phyloP scores from a whole-genome alignment of 92 coral and sea anemone species.

The Phenganax subtilis region DNA sequence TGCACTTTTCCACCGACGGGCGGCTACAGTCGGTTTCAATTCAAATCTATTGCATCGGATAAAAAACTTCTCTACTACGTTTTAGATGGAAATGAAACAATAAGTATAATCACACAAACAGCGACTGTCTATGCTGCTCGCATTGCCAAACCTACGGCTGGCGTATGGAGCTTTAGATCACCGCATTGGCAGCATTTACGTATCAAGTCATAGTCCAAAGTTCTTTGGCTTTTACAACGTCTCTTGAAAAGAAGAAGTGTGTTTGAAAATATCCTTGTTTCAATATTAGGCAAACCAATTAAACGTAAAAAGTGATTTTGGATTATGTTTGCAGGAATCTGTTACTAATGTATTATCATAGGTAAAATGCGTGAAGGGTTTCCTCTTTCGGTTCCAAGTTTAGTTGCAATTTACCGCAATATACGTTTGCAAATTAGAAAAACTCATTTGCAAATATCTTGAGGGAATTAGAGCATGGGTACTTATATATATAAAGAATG shows the following conservation, averaged over 20 bases:
- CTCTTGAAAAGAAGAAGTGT: slow-evolving; percentile 3
- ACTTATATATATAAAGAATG: too few relatives aligned
- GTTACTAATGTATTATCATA: too few relatives aligned
- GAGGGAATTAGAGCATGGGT: too few relatives aligned
- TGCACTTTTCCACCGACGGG: too few relatives aligned
- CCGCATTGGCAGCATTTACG: slow-evolving; percentile 7
- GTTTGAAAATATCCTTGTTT: slow-evolving; percentile 28
- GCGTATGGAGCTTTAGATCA: slow-evolving; percentile 7
- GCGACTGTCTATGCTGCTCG: slow-evolving; percentile 10
- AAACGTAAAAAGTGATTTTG: slow-evolving; percentile 40
- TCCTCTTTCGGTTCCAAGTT: too few relatives aligned
- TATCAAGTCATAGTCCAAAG: slow-evolving; percentile 18
- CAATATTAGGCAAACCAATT: slow-evolving; percentile 49
- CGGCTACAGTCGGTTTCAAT: too few relatives aligned
- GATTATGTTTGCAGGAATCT: too few relatives aligned
- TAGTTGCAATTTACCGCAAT: too few relatives aligned
- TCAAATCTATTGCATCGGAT: too few relatives aligned
- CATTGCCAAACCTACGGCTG: not conserved
- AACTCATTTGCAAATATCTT: too few relatives aligned
- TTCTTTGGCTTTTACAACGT: slow-evolving; percentile 11
- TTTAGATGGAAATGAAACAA: slow-evolving; percentile 8
- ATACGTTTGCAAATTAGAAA: too few relatives aligned
- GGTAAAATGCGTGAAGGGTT: too few relatives aligned
- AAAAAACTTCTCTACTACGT: not conserved
- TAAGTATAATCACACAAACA: not conserved